phyloP scores from a whole-genome alignment of 1,140 invertebrate genomes.

The Heliothis virescens region DNA sequence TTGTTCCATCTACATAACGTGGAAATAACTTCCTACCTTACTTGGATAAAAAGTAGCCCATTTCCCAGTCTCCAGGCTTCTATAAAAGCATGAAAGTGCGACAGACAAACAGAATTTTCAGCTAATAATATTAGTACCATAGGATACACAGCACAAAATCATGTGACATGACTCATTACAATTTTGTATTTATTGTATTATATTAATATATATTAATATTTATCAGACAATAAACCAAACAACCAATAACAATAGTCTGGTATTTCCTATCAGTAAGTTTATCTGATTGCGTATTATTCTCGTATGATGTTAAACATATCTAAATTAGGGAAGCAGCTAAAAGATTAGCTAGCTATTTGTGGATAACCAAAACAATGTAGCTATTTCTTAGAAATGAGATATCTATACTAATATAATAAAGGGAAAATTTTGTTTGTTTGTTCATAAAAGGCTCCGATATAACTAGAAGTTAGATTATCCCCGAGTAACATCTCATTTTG shows the following conservation, averaged over 20 bases:
- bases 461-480: no score
- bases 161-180: neutral
- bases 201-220: neutral
- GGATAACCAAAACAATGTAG: neutral
- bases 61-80: no score
- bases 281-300: neutral
- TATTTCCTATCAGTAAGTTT: constrained; percentile 14
- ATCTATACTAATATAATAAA: no score
- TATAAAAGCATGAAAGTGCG: no score
- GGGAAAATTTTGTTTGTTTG: no score
- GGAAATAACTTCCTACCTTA: no score
- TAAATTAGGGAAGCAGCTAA: constrained; percentile 13
- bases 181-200: neutral
- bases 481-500: no score
- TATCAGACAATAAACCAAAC: constrained; percentile 19
- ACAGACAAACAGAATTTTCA: no score
- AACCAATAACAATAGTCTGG: constrained; percentile 3
- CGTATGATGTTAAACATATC: neutral
- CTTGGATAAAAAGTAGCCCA: no score
- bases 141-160: neutral
- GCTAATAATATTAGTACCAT: no score
- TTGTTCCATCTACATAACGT: no score
- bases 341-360: neutral
- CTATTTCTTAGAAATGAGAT: neutral
- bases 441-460: no score